Evolutionary conservation across 2,888 invertebrate species (phyloP).

Genomic region (Thera britannica): DNA sequence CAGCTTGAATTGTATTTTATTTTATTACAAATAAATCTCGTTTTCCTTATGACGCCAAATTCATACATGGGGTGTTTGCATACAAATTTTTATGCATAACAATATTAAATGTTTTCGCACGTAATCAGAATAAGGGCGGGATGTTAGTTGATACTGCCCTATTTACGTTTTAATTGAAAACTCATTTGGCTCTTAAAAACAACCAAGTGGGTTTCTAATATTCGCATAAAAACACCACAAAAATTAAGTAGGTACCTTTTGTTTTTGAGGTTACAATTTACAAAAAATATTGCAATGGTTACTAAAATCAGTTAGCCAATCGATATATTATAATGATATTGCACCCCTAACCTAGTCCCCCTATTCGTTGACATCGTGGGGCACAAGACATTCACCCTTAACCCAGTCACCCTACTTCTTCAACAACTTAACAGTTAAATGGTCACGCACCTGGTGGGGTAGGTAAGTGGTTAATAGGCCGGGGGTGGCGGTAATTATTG

Average conservation of each 20-base stretch:
- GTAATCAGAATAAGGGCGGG: constrained; percentile 2
- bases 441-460: constrained; percentile 31
- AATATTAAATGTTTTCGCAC: constrained; percentile 11
- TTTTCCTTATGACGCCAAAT: constrained; percentile 14
- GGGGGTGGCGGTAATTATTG: constrained; percentile 26
- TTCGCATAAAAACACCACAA: too few relatives aligned
- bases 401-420: constrained; percentile 24
- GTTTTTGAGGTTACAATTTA: background rate
- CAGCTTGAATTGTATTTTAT: constrained; percentile 5
- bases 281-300: too few relatives aligned
- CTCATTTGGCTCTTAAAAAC: background rate
- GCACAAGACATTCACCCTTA: constrained; percentile 21
- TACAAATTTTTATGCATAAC: constrained; percentile 1
- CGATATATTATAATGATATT: background rate
- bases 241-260: too few relatives aligned
- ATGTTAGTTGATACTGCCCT: constrained; percentile 5
- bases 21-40: background rate
- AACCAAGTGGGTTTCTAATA: too few relatives aligned
- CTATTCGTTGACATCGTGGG: background rate
- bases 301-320: background rate
- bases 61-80: constrained; percentile 1
- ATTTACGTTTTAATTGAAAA: constrained; percentile 18
- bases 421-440: constrained; percentile 22
- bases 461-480: constrained; percentile 28
- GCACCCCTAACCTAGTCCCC: background rate